Base-by-base conservation (phyloP, 2,888 invertebrate species). In the Colostygia pectinataria region DNA sequence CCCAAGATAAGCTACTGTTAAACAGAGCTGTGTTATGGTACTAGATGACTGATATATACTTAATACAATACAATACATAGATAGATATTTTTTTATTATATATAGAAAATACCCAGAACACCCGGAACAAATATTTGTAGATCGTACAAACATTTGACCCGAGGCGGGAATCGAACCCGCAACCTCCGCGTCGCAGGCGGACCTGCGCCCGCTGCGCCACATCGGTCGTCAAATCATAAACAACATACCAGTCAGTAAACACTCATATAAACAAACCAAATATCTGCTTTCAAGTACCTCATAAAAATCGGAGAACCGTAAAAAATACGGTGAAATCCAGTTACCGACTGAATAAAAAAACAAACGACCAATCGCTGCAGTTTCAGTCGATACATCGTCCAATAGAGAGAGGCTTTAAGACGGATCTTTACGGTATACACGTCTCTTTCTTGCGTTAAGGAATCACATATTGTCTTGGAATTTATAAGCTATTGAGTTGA, bases 241-340 rank as follows among this genome's bases (percentile, higher is more conserved):
- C 59, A 68, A 4, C 29, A 13, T 20, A 1, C 20, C 20, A 73
- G 71, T 61, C 59, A 61, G 58, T 65, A 68, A 68, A 70, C 52
- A 57, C 47, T 66, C 65, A 63, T 50, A 46, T 25, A n/a, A n/a
- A n/a, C 46, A 57, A 51, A 53, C 55, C 51, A 37, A 54, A 72
- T 71, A 73, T 69, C 77, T 80, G 79, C 65, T 67, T 58, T 58
- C 62, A 76, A 81, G 71, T 71, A 71, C 72, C 41, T 76, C 72
- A 79, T 83, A 80, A 83, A 81, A 77, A 72, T 75, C 76, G 75
- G 72, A 69, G 69, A 73, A 10, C 74, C 73, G 68, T 77, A 77
- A 80, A 79, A 60, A 58, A 58, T 44, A 32, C 41, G 28, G 18
- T 29, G 25, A 39, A 39, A 38, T 18, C n/a, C 29, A 15, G 14